These are phyloP conservation scores for Trachelus troglodyta DNA, from an alignment of 2,888 invertebrate species.

Conservation along the genomic window DNA sequence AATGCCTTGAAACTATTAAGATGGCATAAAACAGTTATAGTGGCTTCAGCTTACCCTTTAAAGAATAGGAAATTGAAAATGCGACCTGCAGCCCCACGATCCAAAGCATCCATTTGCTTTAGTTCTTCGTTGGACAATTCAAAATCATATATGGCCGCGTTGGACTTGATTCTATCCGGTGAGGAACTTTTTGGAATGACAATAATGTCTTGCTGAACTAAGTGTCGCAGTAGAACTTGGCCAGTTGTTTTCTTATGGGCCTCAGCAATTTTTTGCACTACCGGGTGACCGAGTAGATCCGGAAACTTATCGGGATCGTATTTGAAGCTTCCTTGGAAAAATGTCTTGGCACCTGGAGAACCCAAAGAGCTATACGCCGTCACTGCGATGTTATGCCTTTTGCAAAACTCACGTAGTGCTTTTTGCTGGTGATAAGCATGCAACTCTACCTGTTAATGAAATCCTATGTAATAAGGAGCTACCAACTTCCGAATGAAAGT, in stretches of 20 bases:
- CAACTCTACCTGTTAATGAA: slow-evolving; percentile 71
- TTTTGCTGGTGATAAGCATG: slow-evolving; percentile 83
- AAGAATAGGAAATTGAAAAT: slow-evolving; percentile 75
- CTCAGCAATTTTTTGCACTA: slow-evolving; percentile 71
- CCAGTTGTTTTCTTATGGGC: slow-evolving; percentile 74
- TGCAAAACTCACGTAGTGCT: slow-evolving; percentile 73
- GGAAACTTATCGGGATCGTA: slow-evolving; percentile 72
- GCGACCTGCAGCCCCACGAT: slow-evolving; percentile 73
- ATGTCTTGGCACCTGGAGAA: slow-evolving; percentile 76
- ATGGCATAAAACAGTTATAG: neutral
- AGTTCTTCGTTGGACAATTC: slow-evolving; percentile 71
- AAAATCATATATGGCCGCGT: slow-evolving; percentile 77
- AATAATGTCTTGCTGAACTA: slow-evolving; percentile 75
- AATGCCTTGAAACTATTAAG: neutral
- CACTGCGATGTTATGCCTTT: slow-evolving; percentile 72
- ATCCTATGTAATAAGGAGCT: neutral
- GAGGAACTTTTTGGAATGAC: slow-evolving; percentile 86
- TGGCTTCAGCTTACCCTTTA: slow-evolving; percentile 53
- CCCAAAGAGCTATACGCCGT: slow-evolving; percentile 82
- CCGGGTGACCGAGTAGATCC: slow-evolving; percentile 72
- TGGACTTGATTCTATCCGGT: slow-evolving; percentile 76
- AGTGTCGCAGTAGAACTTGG: slow-evolving; percentile 78
- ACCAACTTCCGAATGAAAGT: neutral
- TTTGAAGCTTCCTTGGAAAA: slow-evolving; percentile 74
- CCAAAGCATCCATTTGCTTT: slow-evolving; percentile 69